These are phyloP conservation scores for Drosophila bocki DNA, from an alignment of 1,140 invertebrate genomes.

Conservation along the genomic window DNA sequence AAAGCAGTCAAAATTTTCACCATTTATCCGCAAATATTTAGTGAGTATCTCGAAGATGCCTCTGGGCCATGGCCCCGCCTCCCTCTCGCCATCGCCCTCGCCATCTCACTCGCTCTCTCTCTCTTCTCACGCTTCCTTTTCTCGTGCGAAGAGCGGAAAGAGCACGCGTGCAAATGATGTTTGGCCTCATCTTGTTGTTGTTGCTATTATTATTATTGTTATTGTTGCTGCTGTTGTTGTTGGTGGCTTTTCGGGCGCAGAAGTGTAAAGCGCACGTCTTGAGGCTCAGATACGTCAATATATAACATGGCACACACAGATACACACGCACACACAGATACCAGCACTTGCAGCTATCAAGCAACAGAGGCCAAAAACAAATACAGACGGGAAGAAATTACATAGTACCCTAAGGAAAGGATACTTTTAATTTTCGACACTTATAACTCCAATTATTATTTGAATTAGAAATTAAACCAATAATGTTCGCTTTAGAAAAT, in stretches of 20 bases:
- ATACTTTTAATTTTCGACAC: too few species aligned
- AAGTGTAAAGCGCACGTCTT: constrained; percentile 75
- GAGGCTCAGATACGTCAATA: constrained; percentile 75
- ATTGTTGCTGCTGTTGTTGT: constrained; percentile 41
- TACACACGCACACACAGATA: constrained; percentile 17
- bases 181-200: constrained; percentile 53
- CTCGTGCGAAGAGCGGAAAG: constrained; percentile 58
- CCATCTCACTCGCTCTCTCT: constrained; percentile 15
- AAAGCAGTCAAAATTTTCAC: constrained; percentile 84
- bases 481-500: too few species aligned
- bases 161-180: constrained; percentile 81
- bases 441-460: too few species aligned
- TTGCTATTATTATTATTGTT: constrained; percentile 9
- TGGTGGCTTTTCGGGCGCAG: constrained; percentile 57
- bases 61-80: constrained; percentile 32
- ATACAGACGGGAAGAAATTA: constrained; percentile 15
- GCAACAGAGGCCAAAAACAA: constrained; percentile 46
- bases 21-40: constrained; percentile 85
- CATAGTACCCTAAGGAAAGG: background rate
- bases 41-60: constrained; percentile 80
- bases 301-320: constrained; percentile 53
- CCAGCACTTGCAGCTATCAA: constrained; percentile 47
- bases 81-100: constrained; percentile 8
- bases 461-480: too few species aligned
- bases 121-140: constrained; percentile 16